phyloP scores from a whole-genome alignment of 2,888 invertebrate species.

The Agrotis clavis region DNA sequence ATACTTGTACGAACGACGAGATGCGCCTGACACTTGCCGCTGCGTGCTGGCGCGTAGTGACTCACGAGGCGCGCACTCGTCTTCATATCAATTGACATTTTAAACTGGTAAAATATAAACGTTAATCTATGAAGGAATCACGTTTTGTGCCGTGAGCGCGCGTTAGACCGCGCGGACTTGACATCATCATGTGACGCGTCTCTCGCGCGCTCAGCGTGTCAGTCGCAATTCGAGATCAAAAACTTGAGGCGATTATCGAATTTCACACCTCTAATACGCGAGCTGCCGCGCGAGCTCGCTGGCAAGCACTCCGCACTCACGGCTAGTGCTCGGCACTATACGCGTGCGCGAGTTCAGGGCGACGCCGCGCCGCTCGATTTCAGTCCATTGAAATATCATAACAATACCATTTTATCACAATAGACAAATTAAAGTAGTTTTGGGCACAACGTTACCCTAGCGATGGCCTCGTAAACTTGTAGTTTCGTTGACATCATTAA shows the following conservation, averaged over 20 bases:
- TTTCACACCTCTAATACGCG: constrained; percentile 64
- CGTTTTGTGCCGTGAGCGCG: constrained; percentile 65
- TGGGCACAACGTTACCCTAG: constrained; percentile 68
- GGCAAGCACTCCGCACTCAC: neutral
- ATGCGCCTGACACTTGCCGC: constrained; percentile 9
- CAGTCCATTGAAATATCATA: constrained; percentile 67
- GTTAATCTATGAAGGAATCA: constrained; percentile 85
- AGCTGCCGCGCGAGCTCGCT: no score
- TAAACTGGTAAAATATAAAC: constrained; percentile 84
- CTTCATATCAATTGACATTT: constrained; percentile 83
- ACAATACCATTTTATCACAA: constrained; percentile 76
- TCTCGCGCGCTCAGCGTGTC: constrained; percentile 57
- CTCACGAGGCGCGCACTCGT: constrained; percentile 66
- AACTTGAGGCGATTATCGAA: constrained; percentile 71
- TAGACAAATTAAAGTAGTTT: constrained; percentile 72
- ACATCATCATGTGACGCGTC: constrained; percentile 14
- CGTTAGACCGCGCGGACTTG: constrained; percentile 26
- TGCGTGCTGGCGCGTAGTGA: neutral
- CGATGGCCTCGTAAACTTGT: constrained; percentile 73
- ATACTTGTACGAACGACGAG: constrained; percentile 76
- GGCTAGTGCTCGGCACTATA: neutral
- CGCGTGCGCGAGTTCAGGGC: neutral
- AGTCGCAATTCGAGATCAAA: constrained; percentile 86
- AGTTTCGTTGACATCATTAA: constrained; percentile 62
- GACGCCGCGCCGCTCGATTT: constrained; percentile 53